A percentile compares a stretch with the other conserved stretches of the same genome.
phyloP scores from a whole-genome alignment of 2,888 invertebrate genomes.

The Dendrolimus houi region DNA sequence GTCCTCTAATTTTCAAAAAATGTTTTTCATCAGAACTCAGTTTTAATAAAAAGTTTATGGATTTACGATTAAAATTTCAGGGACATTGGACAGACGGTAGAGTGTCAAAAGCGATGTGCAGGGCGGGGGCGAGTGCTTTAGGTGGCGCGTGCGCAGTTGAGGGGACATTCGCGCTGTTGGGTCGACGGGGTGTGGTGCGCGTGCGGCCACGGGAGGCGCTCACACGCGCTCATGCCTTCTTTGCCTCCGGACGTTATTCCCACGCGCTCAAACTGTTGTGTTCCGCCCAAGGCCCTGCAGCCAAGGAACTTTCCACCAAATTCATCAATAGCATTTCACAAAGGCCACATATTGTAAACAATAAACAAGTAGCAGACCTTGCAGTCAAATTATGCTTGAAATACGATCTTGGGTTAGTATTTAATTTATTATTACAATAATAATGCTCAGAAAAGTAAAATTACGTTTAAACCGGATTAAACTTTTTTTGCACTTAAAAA shows the following conservation, averaged over 20 bases:
- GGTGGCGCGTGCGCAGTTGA: constrained; percentile 66
- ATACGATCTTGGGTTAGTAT: constrained; percentile 45
- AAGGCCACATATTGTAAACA: constrained; percentile 44
- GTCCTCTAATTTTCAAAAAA: no score
- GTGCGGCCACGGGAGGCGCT: constrained; percentile 77
- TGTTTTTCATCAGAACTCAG: no score
- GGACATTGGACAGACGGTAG: constrained; percentile 97
- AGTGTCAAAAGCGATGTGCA: constrained; percentile 80
- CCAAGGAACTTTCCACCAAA: constrained; percentile 35
- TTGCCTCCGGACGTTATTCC: constrained; percentile 76
- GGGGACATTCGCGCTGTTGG: constrained; percentile 75
- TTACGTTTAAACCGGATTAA: no score
- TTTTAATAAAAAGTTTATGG: no score
- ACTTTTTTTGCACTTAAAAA: no score
- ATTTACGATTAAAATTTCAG: constrained; percentile 48
- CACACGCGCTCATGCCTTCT: constrained; percentile 70
- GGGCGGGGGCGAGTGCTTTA: constrained; percentile 75
- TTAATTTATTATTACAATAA: constrained; percentile 1
- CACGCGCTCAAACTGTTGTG: constrained; percentile 54
- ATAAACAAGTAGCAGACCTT: constrained; percentile 52
- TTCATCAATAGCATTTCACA: constrained; percentile 44
- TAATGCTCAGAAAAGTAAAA: no score
- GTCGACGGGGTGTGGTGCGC: constrained; percentile 79
- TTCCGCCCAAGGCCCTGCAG: constrained; percentile 38
- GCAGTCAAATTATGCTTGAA: constrained; percentile 54